Evolutionary conservation across 2,797 vertebrate species (phyloP), one percentile per base, ranked within the genome.

Genomic region (Acridotheres tristis): DNA sequence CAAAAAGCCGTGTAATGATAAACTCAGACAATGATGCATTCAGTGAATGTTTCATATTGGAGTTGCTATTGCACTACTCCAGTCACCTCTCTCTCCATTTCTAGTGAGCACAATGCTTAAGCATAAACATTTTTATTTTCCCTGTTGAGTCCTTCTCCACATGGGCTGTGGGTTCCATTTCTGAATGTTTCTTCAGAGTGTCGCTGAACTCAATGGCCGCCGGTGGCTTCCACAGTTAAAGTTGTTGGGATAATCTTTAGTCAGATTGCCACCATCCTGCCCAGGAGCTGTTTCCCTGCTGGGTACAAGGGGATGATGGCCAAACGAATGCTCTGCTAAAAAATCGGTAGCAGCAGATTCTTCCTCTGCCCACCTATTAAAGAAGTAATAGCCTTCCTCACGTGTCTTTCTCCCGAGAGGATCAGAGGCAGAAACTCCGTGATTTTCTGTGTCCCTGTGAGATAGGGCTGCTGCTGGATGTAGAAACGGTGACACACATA

Each of bases 151-250:
- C 38, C 61, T 66, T 74, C 22, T 75, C 55, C 74, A 26, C 29
- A 6, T 12, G 65, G 66, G 53, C 74, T 53, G 57, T 22, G 16
- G 32, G 17, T 36, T 61, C 29, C 14, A 16, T 38, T 69, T 42
- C 48, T 59, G 66, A 59, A 11, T 3, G 17, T 54, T 45, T 34
- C 53, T 54, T 98, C 91, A 98, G 40, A 98, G 97, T 11, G 98
- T 98, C 91, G 98, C 89, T 32, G 98, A 94, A 30, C 98, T 98
- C 93, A 98, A 81, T n/a, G 98, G 98, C 58, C 98, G 95, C 34
- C 77, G 95, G 66, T 98, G 98, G 85, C 95, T 97, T 14, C 96
- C 75, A 1, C 19, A 79, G 11, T 19, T 61, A 23, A 90, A 91
- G 26, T 10, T 57, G 8, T 27, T 58, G 79, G 47, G 8, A 2